phyloP scores from a whole-genome alignment of 64 coral and sea anemone species.

The Porites australiensis region DNA sequence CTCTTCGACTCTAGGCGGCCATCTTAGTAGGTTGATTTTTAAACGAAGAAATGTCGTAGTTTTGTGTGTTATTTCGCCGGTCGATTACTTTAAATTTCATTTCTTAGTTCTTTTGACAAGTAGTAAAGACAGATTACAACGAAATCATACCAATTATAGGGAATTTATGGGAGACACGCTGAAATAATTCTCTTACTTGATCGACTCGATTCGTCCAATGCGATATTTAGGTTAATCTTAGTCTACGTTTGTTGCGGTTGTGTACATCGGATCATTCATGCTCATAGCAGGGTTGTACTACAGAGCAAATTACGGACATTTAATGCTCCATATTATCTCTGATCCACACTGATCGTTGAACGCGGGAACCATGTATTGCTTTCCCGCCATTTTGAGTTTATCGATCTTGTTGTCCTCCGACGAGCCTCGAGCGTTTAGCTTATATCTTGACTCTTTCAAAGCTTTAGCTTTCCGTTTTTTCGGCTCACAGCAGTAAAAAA shows the following conservation, averaged over 20 bases:
- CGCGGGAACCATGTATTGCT: background rate
- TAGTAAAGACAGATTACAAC: background rate
- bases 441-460: background rate
- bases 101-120: background rate
- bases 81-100: background rate
- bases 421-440: background rate
- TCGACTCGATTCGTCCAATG: no score
- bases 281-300: no score
- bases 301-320: background rate
- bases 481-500: no score
- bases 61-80: background rate
- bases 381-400: slow-evolving; percentile 32
- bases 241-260: no score
- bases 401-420: background rate
- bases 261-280: no score
- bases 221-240: no score
- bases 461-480: background rate
- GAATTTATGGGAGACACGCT: no score
- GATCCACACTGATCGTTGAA: background rate
- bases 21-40: background rate
- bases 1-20: background rate
- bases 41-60: slow-evolving; percentile 1
- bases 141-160: background rate
- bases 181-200: no score
- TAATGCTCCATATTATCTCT: background rate